Evolutionary conservation across 2,888 invertebrate species (phyloP).

Genomic region (Argyra leucocephala): DNA sequence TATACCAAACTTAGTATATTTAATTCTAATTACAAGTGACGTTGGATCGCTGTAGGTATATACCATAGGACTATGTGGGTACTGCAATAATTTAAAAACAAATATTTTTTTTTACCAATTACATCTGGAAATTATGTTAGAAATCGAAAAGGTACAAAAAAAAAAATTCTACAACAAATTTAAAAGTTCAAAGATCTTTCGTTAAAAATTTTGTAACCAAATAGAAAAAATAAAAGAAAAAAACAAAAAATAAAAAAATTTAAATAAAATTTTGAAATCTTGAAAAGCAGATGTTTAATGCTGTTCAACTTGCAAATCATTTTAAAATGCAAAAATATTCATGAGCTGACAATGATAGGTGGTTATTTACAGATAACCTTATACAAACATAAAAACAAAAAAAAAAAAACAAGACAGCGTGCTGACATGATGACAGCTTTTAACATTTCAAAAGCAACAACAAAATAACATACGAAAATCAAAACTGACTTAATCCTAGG

Average conservation of each 20-base stretch:
- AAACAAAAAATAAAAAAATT: background rate
- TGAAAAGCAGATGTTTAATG: background rate
- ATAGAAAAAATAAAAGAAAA: background rate
- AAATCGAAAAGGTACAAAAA: too few species aligned
- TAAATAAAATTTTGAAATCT: background rate
- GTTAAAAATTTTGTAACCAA: background rate
- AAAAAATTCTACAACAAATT: too few species aligned
- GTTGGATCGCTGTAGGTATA: too few species aligned
- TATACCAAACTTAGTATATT: too few species aligned
- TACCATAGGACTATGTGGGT: too few species aligned
- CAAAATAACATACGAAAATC: background rate
- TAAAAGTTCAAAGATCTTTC: background rate
- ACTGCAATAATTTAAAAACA: too few species aligned
- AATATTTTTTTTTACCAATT: too few species aligned
- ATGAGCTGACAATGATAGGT: background rate
- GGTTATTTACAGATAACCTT: background rate
- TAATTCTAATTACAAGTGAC: too few species aligned
- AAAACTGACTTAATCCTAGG: background rate
- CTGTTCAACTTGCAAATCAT: background rate
- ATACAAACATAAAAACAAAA: background rate
- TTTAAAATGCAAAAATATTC: background rate
- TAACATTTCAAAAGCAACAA: background rate
- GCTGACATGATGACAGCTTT: background rate
- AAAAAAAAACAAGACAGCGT: background rate
- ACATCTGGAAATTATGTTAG: too few species aligned